Evolutionary conservation across 1,140 invertebrate genomes (phyloP).

Genomic region (Doryteuthis pealeii): DNA sequence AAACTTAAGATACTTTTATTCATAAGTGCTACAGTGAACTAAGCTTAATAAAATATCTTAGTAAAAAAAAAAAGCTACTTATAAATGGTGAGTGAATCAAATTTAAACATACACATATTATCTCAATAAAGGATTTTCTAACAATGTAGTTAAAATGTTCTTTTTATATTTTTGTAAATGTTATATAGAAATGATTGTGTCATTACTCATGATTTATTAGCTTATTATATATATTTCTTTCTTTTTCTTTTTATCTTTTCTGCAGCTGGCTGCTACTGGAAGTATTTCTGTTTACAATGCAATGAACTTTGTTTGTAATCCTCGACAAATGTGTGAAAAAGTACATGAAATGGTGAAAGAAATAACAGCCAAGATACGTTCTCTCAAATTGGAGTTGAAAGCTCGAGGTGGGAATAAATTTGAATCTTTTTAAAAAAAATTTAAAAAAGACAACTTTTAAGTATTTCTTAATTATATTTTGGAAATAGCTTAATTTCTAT

Average conservation of each 20-base stretch:
- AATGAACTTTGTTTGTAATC: slow-evolving; percentile 94
- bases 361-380: slow-evolving; percentile 78
- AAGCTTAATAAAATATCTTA: too few relatives aligned
- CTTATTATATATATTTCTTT: slow-evolving; percentile 13
- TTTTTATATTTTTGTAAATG: too few relatives aligned
- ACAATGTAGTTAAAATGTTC: too few relatives aligned
- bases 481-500: too few relatives aligned
- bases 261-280: slow-evolving; percentile 47
- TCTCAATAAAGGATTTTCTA: too few relatives aligned
- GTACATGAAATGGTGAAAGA: slow-evolving; percentile 84
- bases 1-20: too few relatives aligned
- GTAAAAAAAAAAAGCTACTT: too few relatives aligned
- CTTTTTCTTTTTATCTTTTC: slow-evolving; percentile 3
- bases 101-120: too few relatives aligned
- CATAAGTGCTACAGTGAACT: too few relatives aligned
- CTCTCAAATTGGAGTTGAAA: slow-evolving; percentile 64
- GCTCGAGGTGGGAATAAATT: slow-evolving; percentile 41
- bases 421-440: not conserved
- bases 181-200: too few relatives aligned
- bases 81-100: too few relatives aligned
- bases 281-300: slow-evolving; percentile 74
- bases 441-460: not conserved
- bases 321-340: slow-evolving; percentile 87
- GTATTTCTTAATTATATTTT: slow-evolving; percentile 2
- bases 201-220: too few relatives aligned